Evolutionary conservation across 2,113 vertebrate species (phyloP).

Genomic region (Chaenogobius annularis): DNA sequence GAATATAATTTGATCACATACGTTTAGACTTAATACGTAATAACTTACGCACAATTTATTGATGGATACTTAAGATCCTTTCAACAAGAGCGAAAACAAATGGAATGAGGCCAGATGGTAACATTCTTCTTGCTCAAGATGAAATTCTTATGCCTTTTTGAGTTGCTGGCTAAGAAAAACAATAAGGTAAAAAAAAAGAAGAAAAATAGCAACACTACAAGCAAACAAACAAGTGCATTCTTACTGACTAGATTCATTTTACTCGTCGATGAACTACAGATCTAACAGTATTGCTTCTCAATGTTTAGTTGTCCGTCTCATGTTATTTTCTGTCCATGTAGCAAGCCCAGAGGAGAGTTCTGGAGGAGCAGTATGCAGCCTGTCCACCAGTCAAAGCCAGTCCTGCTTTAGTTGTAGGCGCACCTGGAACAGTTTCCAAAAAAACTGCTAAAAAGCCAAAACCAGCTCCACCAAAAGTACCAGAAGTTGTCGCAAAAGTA

Average conservation of each 20-base stretch:
- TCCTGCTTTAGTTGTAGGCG: constrained; percentile 47
- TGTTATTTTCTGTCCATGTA: constrained; percentile 27
- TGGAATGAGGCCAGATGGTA: background rate
- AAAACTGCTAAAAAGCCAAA: constrained; percentile 21
- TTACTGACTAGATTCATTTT: background rate
- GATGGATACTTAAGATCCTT: background rate
- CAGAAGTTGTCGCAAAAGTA: constrained; percentile 21
- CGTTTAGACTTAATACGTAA: background rate
- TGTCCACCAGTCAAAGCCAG: constrained; percentile 47
- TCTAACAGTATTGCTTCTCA: background rate
- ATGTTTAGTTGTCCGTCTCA: background rate
- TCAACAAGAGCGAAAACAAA: background rate
- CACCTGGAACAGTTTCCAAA: constrained; percentile 38
- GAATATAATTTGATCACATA: too few species aligned
- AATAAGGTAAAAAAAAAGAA: background rate
- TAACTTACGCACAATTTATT: background rate
- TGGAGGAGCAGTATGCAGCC: constrained; percentile 61
- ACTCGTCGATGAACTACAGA: background rate
- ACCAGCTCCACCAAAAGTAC: background rate
- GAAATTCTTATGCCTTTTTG: background rate
- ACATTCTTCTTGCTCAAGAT: background rate
- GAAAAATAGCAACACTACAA: too few species aligned
- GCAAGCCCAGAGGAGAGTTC: constrained; percentile 63
- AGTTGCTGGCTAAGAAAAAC: background rate
- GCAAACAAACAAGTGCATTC: too few species aligned